Conservation (phyloP, 1,140 invertebrate genomes). For the Drosophila bipectinata region DNA sequence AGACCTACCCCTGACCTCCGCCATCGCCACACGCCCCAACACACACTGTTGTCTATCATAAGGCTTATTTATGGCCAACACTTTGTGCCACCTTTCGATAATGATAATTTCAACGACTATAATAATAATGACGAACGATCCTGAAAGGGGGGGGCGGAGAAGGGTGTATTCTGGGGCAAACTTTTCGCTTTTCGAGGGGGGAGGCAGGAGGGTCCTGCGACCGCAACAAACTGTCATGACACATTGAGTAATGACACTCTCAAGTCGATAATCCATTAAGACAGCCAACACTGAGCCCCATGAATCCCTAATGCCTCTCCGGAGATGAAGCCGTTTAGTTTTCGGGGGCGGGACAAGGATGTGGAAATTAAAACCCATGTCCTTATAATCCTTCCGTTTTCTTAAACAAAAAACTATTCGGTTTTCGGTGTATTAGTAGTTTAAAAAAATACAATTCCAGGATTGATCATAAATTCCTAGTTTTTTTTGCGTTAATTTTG, state of each 20-base stretch:
- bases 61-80: slow-evolving; percentile 61
- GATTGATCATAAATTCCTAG: slow-evolving; percentile 6
- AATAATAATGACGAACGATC: slow-evolving; percentile 35
- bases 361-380: slow-evolving; percentile 15
- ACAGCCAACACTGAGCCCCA: slow-evolving; percentile 39
- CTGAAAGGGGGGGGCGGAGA: neutral
- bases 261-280: slow-evolving; percentile 60
- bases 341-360: neutral
- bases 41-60: slow-evolving; percentile 67
- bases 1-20: slow-evolving; percentile 17
- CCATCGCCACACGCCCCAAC: slow-evolving; percentile 20
- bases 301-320: slow-evolving; percentile 50
- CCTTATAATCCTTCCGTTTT: slow-evolving; percentile 1
- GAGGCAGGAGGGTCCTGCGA: neutral
- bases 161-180: neutral
- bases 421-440: neutral
- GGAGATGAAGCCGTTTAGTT: neutral
- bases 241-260: slow-evolving; percentile 72
- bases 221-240: slow-evolving; percentile 44
- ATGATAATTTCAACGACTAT: slow-evolving; percentile 21
- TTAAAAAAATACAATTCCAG: neutral
- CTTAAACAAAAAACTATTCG: neutral
- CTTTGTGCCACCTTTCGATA: slow-evolving; percentile 44
- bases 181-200: neutral
- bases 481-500: slow-evolving; percentile 29